Evolutionary conservation across 2,888 invertebrate genomes (phyloP), one percentile per base, ranked within the genome.

Genomic region (Apomyelois bistriatella): DNA sequence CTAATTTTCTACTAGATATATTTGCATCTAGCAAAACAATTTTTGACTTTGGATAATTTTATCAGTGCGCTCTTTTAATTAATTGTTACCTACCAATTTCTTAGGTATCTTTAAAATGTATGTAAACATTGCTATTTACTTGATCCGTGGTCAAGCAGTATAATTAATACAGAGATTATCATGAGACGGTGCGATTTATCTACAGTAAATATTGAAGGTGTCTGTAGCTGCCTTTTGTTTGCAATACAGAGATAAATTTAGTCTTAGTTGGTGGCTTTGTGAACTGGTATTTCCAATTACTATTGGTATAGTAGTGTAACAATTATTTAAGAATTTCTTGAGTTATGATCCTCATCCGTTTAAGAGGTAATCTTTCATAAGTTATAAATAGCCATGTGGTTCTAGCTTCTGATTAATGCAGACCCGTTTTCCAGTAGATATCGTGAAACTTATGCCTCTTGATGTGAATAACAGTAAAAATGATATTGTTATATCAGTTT

Each of bases 191-290:
- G 74, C 71, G 77, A 78, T 77, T 83, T 85, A 88, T 87, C 88
- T 85, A 65, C 52, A 56, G 71, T 73, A 84, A 88, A 89, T 84
- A 86, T 85, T 85, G 76, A 74, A 80, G 74, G 76, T 76, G 77
- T 83, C 73, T 73, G 72, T 82, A 83, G 80, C 81, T 77, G 75
- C 70, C 78, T 69, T 73, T 72, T 85, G 83, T 87, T 83, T 85
- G 79, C 71, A 62, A 66, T 70, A 62, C 61, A 62, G 55, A 82
- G 84, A 81, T 82, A 82, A 83, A 76, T 81, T 80, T 74, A 70
- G 76, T 70, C 81, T 80, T 74, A 70, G 76, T 70, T 68, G 71
- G 70, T 68, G 67, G 65, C 64, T 22, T 3, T 70, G 68, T 68
- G 61, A 74, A 68, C 70, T 70, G 71, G 65, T 74, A 71, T 72